Evolutionary conservation across 2,797 vertebrate genomes (phyloP), one percentile per base, ranked within the genome.

Genomic region (Alcedo atthis): DNA sequence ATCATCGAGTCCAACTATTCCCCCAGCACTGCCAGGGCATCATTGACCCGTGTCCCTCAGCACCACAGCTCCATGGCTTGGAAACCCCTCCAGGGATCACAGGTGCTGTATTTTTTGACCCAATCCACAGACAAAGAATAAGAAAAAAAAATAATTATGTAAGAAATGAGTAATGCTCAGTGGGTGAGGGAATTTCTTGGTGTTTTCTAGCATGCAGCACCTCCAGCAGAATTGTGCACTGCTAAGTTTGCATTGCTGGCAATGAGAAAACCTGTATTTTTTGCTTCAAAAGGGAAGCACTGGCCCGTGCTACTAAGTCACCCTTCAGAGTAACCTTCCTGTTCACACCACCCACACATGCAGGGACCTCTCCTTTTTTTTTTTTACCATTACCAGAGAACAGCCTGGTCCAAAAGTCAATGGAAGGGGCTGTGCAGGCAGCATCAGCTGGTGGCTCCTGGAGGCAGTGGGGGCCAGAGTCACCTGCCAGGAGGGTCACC

Each of bases 281-380:
- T 43, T 90, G 62, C 81, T 95, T 95, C 73, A 64, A 32, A 85
- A 85, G 87, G 73, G 75, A 95, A 67, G 54, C 80, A 58, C 76
- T 95, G 4, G 32, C 75, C 88, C 76, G 30, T 90, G 90, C 69
- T 82, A 71, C n/a, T 64, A 63, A 87, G 71, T 78, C 74, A 82
- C 81, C 85, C 90, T 93, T 94, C 92, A 91, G 81, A 97, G 94
- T 96, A 95, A 93, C 97, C 97, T 98, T 98, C 98, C 98, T 98
- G 97, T 98, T 98, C 95, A 3, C 94, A 67, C 95, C 97, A 96
- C 96, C 97, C 96, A 96, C 97, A 98, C 98, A 70, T 98, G 96
- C 95, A 97, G 87, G 78, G 81, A 32, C 58, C 6, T 87, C 45
- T 77, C 62, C 70, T 6, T 55, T 63, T 81, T 94, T 92, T 73